A percentile compares a stretch with the other conserved stretches of the same genome.
phyloP scores from a whole-genome alignment of 2,113 vertebrate genomes.

The Tringa solitaria region DNA sequence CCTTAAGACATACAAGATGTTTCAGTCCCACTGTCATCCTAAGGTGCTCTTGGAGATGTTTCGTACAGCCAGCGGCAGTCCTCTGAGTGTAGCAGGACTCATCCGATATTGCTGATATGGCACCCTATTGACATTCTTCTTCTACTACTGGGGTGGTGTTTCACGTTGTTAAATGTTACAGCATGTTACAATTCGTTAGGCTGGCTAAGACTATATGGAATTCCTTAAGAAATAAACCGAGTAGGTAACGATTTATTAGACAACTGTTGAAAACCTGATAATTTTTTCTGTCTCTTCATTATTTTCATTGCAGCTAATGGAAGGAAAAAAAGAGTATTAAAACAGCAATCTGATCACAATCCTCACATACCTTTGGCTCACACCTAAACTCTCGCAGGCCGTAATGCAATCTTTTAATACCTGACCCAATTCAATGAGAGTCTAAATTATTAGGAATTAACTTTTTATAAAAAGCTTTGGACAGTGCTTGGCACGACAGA shows the following conservation, averaged over 20 bases:
- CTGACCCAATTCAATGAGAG: neutral
- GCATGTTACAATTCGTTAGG: neutral
- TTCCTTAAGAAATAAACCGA: neutral
- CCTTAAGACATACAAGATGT: constrained; percentile 50
- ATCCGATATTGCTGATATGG: neutral
- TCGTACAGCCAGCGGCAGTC: neutral
- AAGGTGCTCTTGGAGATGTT: neutral
- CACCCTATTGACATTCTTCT: neutral
- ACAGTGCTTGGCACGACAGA: neutral
- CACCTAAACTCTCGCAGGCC: neutral
- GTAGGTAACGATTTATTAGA: neutral
- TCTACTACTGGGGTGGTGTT: neutral
- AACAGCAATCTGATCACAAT: neutral
- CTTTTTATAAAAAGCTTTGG: neutral
- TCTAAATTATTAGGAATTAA: neutral
- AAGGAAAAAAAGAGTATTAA: neutral
- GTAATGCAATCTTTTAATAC: neutral
- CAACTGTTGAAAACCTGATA: neutral
- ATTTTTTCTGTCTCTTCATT: neutral
- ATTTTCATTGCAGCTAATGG: neutral
- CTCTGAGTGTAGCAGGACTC: neutral
- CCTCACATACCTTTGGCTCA: neutral
- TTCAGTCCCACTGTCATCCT: constrained; percentile 34
- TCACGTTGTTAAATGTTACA: neutral
- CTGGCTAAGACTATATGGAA: neutral